These are phyloP conservation scores for Phyllotis vaccarum DNA, from an alignment of 2,797 vertebrate genomes.

Conservation along the genomic window DNA sequence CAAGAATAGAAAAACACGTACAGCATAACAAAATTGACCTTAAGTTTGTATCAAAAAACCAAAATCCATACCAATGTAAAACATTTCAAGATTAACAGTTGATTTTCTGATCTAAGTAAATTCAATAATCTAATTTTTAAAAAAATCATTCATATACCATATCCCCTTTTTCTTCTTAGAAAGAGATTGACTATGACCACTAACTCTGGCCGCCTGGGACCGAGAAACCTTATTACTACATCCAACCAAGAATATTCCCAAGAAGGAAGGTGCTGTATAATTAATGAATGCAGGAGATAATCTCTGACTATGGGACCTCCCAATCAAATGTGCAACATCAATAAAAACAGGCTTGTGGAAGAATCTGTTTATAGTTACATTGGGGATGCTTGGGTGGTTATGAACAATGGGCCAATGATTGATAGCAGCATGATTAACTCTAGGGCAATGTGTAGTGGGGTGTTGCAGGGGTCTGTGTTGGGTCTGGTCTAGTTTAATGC, in stretches of 20 bases:
- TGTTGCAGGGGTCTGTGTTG: slow-evolving; percentile 68
- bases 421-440: slow-evolving; percentile 70
- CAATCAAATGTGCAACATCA: slow-evolving; percentile 70
- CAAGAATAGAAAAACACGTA: too few relatives aligned
- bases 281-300: background rate
- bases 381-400: slow-evolving; percentile 65
- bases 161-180: too few relatives aligned
- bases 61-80: too few relatives aligned
- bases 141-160: too few relatives aligned
- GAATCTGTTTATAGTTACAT: slow-evolving; percentile 60
- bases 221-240: too few relatives aligned
- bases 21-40: too few relatives aligned
- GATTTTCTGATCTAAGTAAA: too few relatives aligned
- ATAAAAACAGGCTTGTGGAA: slow-evolving; percentile 61
- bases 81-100: too few relatives aligned
- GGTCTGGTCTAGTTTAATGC: slow-evolving; percentile 68
- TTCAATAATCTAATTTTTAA: too few relatives aligned
- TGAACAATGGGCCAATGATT: slow-evolving; percentile 67
- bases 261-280: background rate
- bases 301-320: slow-evolving; percentile 31
- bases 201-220: too few relatives aligned
- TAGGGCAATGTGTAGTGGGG: slow-evolving; percentile 59
- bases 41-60: too few relatives aligned
- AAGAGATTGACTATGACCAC: too few relatives aligned
- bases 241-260: background rate